These are phyloP conservation scores for Tragopan temminckii DNA, from an alignment of 2,797 vertebrate genomes.

Conservation along the genomic window DNA sequence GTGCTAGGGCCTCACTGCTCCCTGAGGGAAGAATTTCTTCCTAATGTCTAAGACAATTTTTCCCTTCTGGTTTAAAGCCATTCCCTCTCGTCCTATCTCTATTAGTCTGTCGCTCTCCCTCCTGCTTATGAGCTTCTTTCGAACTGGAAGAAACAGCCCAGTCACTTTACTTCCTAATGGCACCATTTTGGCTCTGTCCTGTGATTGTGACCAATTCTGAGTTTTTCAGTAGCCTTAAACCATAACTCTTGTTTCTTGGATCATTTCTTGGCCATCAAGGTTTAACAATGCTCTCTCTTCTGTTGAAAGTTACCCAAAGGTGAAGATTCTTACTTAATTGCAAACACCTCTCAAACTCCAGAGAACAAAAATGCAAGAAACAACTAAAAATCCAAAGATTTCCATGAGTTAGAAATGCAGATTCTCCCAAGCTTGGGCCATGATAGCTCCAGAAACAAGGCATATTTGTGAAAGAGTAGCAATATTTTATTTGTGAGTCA, in stretches of 20 bases:
- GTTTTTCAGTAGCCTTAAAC: background rate
- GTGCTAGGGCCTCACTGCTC: too few relatives aligned
- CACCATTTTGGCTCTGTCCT: accelerated
- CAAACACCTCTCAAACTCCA: background rate
- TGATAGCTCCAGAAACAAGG: background rate
- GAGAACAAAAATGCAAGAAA: background rate
- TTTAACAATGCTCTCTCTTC: accelerated
- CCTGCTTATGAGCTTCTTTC: too few relatives aligned
- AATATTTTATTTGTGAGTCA: background rate
- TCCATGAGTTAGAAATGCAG: background rate
- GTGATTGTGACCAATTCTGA: too few relatives aligned
- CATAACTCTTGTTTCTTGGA: accelerated
- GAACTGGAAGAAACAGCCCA: accelerated
- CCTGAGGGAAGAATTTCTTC: too few relatives aligned
- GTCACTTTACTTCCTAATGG: background rate
- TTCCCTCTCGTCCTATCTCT: too few relatives aligned
- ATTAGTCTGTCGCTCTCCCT: too few relatives aligned
- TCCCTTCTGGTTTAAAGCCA: too few relatives aligned
- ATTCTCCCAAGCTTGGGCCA: background rate
- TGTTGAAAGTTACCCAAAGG: background rate
- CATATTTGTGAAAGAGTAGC: background rate
- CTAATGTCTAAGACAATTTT: too few relatives aligned
- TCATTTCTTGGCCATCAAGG: background rate
- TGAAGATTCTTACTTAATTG: accelerated
- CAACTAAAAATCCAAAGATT: background rate